A percentile compares a stretch with the other conserved stretches of the same genome.
phyloP scores from a whole-genome alignment of 1,140 invertebrate genomes.

The Marisa cornuarietis region DNA sequence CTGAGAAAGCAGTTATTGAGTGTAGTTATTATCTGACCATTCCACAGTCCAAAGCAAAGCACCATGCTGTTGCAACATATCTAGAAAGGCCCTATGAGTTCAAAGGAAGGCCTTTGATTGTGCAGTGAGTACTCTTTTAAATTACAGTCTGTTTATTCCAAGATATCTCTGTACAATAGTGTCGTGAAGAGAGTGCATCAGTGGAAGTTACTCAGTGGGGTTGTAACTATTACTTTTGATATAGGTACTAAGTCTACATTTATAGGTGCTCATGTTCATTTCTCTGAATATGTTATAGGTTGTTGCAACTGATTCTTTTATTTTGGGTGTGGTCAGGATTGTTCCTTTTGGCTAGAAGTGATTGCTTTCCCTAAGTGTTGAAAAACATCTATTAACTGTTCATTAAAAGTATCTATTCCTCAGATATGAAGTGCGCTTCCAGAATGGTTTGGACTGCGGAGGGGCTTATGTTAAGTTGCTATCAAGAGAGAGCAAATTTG shows the following conservation, averaged over 20 bases:
- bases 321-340: neutral
- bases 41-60: conserved; percentile 86
- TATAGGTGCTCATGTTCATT: neutral
- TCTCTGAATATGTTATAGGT: neutral
- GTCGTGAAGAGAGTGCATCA: neutral
- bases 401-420: conserved; percentile 25
- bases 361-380: neutral
- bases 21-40: neutral
- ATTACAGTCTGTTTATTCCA: neutral
- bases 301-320: neutral
- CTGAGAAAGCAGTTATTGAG: neutral
- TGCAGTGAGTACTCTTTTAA: conserved; percentile 81
- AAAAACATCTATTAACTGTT: neutral
- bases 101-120: conserved; percentile 83
- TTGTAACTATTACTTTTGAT: neutral
- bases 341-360: neutral
- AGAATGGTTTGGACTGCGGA: conserved; percentile 98
- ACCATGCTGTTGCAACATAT: conserved; percentile 90
- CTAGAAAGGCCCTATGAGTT: conserved; percentile 88
- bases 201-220: neutral
- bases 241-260: neutral
- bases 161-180: neutral
- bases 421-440: conserved; percentile 73
- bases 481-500: conserved; percentile 71
- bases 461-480: conserved; percentile 97